Evolutionary conservation across 1,140 invertebrate genomes (phyloP), one percentile per base, ranked within the genome.

Genomic region (Druon quercuslanigerum): DNA sequence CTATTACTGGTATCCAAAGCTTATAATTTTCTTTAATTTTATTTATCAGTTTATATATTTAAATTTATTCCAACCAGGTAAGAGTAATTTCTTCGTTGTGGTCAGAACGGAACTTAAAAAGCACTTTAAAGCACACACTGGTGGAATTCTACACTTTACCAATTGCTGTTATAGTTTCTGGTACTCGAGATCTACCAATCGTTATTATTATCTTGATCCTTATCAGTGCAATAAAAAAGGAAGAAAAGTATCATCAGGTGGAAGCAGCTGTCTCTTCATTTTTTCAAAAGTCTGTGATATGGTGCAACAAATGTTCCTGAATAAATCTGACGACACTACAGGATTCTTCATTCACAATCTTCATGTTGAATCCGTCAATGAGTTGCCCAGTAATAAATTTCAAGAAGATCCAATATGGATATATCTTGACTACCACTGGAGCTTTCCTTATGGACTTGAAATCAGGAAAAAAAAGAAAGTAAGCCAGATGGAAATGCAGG

Each of bases 91-190:
- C n/a, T 56, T 79, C 19, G 3, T 14, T 3, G 1, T 70, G 2
- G 54, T 88, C 2, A 82, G 78, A 6, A 86, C 80, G 12, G 75
- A 90, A 33, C 14, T 92, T n/a, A 85, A 83, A 51, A 79, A 75
- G 7, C 85, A 84, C 19, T 87, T 92, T 5, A 79, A 84, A n/a
- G 84, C 75, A 11, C 25, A 84, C 46, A 74, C 75, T 0, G 79
- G 85, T 71, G 91, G 91, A 8, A 84, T 92, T 14, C 52, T 91
- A 9, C 91, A 92, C 3, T 90, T 92, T n/a, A 85, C 86, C 0
- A 91, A 91, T 19, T 90, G 90, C 72, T 91, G 90, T n/a, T 92
- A 90, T 52, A 90, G 86, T 14, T 91, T 92, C 75, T 92, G 91
- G 91, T 89, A 89, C 33, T 91, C 86, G 0, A 77, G 77, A 60